Percentiles rank a stretch among this genome's conserved stretches.
These are phyloP conservation scores for Drosophila pegasa DNA, from an alignment of 2,888 invertebrate species.

Conservation along the genomic window DNA sequence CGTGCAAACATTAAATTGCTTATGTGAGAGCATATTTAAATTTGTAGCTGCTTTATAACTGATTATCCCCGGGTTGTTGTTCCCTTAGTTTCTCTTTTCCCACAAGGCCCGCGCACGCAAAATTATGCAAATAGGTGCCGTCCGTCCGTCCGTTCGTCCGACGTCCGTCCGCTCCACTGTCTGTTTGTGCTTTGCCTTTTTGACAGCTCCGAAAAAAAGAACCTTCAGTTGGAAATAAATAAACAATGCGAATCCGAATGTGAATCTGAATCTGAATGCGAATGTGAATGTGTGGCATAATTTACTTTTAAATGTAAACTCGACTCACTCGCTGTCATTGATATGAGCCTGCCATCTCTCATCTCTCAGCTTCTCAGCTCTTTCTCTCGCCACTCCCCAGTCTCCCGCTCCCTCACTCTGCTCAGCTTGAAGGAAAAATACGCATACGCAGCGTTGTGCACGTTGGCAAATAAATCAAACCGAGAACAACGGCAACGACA, in stretches of 20 bases:
- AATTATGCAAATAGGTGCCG: conserved; percentile 55
- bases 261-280: neutral
- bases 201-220: conserved; percentile 4
- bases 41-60: conserved; percentile 45
- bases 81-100: conserved; percentile 35
- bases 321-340: conserved; percentile 68
- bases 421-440: conserved; percentile 38
- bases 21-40: conserved; percentile 36
- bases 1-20: conserved; percentile 35
- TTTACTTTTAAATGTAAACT: conserved; percentile 77
- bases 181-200: conserved; percentile 13
- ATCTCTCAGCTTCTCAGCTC: conserved; percentile 13
- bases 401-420: neutral
- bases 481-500: conserved; percentile 52
- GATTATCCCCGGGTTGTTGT: conserved; percentile 42
- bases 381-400: conserved; percentile 10
- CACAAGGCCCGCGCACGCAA: conserved; percentile 3
- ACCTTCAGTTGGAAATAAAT: conserved; percentile 28
- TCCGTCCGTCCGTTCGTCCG: neutral
- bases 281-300: conserved; percentile 52
- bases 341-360: conserved; percentile 42
- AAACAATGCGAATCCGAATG: conserved; percentile 28
- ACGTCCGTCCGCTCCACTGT: neutral
- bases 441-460: conserved; percentile 74
- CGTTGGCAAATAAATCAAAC: conserved; percentile 70